Conservation (phyloP, 2,113 vertebrate species). For the Gymnogyps californianus region DNA sequence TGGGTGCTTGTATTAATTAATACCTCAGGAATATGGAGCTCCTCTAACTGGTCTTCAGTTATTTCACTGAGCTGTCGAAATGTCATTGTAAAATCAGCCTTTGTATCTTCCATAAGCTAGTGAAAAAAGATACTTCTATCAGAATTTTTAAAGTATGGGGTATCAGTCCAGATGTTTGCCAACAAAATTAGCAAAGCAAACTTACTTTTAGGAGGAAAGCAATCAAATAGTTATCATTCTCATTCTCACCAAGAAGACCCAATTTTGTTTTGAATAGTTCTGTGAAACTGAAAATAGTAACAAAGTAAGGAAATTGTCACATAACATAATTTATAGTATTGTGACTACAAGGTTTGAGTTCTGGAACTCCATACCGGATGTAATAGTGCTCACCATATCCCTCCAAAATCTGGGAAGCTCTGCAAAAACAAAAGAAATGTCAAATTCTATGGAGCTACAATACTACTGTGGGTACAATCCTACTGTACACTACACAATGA, state of each 20-base stretch:
- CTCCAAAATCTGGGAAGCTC: slow-evolving; percentile 71
- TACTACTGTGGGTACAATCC: neutral
- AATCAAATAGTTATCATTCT: slow-evolving; percentile 72
- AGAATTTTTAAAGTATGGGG: neutral
- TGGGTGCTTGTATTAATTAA: neutral
- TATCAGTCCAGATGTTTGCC: neutral
- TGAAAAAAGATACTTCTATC: slow-evolving; percentile 13
- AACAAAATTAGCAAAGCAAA: slow-evolving; percentile 1
- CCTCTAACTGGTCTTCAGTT: slow-evolving; percentile 65
- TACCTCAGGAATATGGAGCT: slow-evolving; percentile 71
- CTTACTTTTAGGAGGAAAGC: slow-evolving; percentile 78
- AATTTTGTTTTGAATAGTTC: slow-evolving; percentile 80
- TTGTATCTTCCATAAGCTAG: slow-evolving; percentile 81
- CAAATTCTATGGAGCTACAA: neutral
- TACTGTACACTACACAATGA: neutral
- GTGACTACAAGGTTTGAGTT: neutral
- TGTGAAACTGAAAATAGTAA: slow-evolving; percentile 69
- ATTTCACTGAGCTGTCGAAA: slow-evolving; percentile 81
- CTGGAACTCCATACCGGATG: slow-evolving; percentile 63
- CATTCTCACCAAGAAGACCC: slow-evolving; percentile 73
- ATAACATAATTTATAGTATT: neutral
- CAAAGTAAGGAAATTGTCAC: neutral
- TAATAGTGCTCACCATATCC: slow-evolving; percentile 71
- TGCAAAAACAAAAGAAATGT: slow-evolving; percentile 41
- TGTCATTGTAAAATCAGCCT: slow-evolving; percentile 82